These are phyloP conservation scores for Euproctis similis DNA, from an alignment of 2,888 invertebrate genomes.

Conservation along the genomic window DNA sequence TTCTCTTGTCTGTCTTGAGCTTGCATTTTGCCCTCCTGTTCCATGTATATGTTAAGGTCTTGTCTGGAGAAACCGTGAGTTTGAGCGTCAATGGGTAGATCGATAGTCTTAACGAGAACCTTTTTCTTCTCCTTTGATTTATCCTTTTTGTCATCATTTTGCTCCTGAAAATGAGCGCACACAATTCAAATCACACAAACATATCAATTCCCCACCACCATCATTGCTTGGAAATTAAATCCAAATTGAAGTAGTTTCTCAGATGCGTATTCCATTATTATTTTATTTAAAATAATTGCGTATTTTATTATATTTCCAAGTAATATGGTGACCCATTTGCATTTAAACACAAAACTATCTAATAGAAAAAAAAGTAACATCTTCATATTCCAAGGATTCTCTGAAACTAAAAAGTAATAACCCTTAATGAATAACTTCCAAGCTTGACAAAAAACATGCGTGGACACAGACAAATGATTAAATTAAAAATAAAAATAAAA, in stretches of 20 bases:
- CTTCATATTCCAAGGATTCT: constrained; percentile 20
- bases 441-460: constrained; percentile 64
- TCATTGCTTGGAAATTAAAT: constrained; percentile 36
- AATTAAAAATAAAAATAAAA: constrained; percentile 39
- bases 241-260: background rate
- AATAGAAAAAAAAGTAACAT: constrained; percentile 21
- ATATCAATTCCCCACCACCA: constrained; percentile 52
- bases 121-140: constrained; percentile 82
- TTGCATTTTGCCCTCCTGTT: constrained; percentile 89
- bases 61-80: constrained; percentile 82
- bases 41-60: constrained; percentile 83
- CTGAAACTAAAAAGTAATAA: constrained; percentile 33
- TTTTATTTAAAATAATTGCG: background rate
- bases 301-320: constrained; percentile 33
- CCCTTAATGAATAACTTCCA: constrained; percentile 21
- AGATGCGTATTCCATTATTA: background rate
- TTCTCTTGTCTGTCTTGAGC: constrained; percentile 93
- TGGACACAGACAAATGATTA: constrained; percentile 67
- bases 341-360: constrained; percentile 29
- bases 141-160: constrained; percentile 78
- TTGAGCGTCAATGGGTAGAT: constrained; percentile 87
- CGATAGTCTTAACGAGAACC: constrained; percentile 85
- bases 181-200: constrained; percentile 45
- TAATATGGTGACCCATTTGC: constrained; percentile 69
- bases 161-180: constrained; percentile 63